Conservation (phyloP, 2,113 vertebrate genomes). For the Galbula dea region DNA sequence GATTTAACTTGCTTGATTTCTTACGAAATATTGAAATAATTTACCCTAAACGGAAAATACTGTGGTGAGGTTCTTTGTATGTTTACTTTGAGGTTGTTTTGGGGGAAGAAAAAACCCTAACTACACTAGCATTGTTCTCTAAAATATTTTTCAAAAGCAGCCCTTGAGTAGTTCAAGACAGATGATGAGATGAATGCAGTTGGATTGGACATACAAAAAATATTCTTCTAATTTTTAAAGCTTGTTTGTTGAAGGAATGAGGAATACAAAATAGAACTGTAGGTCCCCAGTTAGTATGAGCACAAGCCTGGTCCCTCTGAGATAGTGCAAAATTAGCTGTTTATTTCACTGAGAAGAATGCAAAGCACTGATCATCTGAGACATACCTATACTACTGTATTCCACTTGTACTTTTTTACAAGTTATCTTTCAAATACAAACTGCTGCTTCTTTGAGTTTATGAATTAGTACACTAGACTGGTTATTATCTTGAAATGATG, state of each 20-base stretch:
- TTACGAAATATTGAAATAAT: neutral
- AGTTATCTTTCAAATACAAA: neutral
- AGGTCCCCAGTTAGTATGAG: neutral
- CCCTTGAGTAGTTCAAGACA: neutral
- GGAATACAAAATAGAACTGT: neutral
- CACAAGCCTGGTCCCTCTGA: neutral
- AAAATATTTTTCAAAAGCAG: neutral
- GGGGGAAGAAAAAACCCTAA: fast-evolving
- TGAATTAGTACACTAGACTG: neutral
- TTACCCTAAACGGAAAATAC: neutral
- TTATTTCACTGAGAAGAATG: neutral
- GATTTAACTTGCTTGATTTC: neutral
- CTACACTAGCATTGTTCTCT: neutral
- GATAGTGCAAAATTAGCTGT: neutral
- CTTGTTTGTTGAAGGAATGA: neutral
- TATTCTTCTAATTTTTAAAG: neutral
- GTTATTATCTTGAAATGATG: neutral
- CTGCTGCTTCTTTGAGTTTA: neutral
- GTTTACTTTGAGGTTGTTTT: neutral
- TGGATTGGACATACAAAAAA: neutral
- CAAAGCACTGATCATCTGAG: neutral
- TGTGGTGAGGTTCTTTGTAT: neutral
- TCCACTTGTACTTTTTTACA: neutral
- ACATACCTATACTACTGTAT: neutral
- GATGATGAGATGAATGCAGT: neutral